Evolutionary conservation across 1,140 invertebrate genomes (phyloP).

Genomic region (Saccostrea echinata): DNA sequence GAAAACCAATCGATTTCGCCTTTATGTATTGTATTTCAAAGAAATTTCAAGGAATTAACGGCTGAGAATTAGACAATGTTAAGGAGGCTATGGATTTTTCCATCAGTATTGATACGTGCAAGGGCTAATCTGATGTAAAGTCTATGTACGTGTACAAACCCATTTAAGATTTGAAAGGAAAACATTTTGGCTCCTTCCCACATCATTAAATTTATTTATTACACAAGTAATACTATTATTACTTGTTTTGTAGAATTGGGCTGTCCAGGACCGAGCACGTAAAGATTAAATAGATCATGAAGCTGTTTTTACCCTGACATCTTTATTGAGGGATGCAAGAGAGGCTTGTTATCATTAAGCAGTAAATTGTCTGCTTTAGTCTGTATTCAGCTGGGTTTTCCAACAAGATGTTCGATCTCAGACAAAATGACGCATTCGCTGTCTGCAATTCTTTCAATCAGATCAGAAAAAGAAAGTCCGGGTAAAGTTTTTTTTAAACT

Average conservation of each 20-base stretch:
- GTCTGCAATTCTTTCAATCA: no score
- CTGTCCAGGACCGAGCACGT: not conserved
- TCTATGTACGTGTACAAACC: not conserved
- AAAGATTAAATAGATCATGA: not conserved
- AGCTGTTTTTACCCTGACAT: not conserved
- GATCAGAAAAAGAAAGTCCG: no score
- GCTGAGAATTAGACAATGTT: not conserved
- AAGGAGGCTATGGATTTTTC: not conserved
- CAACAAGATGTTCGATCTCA: not conserved
- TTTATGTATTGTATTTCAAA: not conserved
- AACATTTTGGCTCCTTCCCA: not conserved
- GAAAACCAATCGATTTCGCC: not conserved
- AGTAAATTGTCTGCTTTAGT: not conserved
- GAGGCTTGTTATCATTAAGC: not conserved
- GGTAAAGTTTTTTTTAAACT: no score
- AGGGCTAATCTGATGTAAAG: not conserved
- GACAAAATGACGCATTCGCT: not conserved
- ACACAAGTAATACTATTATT: not conserved
- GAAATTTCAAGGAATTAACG: constrained; percentile 2
- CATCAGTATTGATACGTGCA: not conserved
- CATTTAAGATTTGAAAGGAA: not conserved
- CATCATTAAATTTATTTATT: constrained; percentile 21
- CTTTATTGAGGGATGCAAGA: not conserved
- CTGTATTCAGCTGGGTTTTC: not conserved
- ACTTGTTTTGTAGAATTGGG: not conserved